Conservation (phyloP, 2,113 vertebrate species). For the Loxodonta africana region DNA sequence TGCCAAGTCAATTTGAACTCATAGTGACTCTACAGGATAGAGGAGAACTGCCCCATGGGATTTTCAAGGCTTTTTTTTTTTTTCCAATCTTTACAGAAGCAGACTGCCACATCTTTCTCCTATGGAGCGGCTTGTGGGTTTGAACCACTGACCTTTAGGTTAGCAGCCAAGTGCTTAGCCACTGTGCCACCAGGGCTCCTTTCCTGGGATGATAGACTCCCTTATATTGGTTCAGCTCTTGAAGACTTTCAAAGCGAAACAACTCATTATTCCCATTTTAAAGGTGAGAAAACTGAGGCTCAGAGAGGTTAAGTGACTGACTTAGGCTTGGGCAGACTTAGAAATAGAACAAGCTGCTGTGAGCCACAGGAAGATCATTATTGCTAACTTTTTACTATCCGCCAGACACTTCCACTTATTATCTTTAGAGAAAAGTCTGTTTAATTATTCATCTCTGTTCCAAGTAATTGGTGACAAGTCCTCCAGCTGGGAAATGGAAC, state of each 20-base stretch:
- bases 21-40: background rate
- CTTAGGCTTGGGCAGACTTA: background rate
- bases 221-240: background rate
- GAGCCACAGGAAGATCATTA: background rate
- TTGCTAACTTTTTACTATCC: conserved; percentile 24
- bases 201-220: background rate
- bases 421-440: conserved; percentile 62
- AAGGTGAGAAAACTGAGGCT: conserved; percentile 49
- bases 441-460: conserved; percentile 81
- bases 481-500: background rate
- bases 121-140: background rate
- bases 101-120: background rate
- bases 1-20: background rate
- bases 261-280: background rate
- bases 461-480: conserved; percentile 65
- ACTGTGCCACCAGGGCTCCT: background rate
- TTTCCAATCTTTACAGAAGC: background rate
- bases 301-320: background rate
- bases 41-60: background rate
- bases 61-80: background rate
- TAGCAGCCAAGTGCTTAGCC: background rate
- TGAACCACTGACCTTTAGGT: background rate
- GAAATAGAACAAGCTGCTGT: background rate
- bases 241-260: background rate
- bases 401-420: background rate